These are phyloP conservation scores for Mesaphorura yosii DNA, from an alignment of 1,140 invertebrate species.

Conservation along the genomic window DNA sequence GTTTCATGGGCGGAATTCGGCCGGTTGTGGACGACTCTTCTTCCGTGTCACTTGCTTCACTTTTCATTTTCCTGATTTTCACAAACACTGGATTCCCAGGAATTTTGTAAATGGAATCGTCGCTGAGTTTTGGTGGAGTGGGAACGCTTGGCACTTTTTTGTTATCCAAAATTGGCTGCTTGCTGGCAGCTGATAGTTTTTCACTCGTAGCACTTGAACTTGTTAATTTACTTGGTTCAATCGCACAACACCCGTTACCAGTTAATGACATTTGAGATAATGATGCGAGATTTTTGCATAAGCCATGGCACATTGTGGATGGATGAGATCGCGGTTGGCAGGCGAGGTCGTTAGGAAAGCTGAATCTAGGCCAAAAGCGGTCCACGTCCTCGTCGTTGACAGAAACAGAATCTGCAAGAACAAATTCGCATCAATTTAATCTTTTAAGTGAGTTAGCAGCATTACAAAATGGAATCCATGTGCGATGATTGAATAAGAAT, in stretches of 20 bases:
- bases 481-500: too few relatives aligned
- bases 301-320: slow-evolving; percentile 19
- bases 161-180: too few relatives aligned
- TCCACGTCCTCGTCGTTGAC: slow-evolving; percentile 25
- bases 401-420: slow-evolving; percentile 23
- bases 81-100: slow-evolving; percentile 7
- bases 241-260: too few relatives aligned
- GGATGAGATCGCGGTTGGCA: too few relatives aligned
- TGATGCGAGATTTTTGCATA: slow-evolving; percentile 25
- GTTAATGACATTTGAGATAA: slow-evolving; percentile 25
- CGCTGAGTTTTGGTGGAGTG: slow-evolving; percentile 22
- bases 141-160: too few relatives aligned
- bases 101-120: slow-evolving; percentile 30
- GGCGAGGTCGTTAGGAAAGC: slow-evolving; percentile 19
- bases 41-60: slow-evolving; percentile 26
- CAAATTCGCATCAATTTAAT: neutral
- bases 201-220: too few relatives aligned
- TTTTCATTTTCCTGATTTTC: neutral
- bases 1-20: slow-evolving; percentile 31
- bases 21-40: slow-evolving; percentile 16
- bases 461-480: too few relatives aligned
- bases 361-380: slow-evolving; percentile 26
- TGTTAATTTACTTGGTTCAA: too few relatives aligned
- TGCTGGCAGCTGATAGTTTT: too few relatives aligned
- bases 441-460: too few relatives aligned